Percentiles rank a stretch among this genome's conserved stretches.
phyloP scores from a whole-genome alignment of 2,113 vertebrate genomes.

The Mormoops blainvillei region DNA sequence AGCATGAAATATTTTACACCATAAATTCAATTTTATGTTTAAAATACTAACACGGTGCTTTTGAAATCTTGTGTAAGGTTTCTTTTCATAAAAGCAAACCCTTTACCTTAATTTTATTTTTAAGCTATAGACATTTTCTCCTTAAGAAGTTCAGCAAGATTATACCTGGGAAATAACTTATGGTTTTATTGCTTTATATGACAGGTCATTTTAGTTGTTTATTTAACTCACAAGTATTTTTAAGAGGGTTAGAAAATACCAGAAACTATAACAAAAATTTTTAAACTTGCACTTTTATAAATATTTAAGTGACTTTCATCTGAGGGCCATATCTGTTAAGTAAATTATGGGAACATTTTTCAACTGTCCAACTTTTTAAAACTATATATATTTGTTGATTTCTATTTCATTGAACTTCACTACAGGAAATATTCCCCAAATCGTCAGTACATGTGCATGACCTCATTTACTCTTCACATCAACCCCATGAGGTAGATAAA shows the following conservation, averaged over 20 bases:
- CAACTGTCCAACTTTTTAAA: conserved; percentile 7
- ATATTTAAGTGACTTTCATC: not conserved
- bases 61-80: not conserved
- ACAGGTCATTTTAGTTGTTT: not conserved
- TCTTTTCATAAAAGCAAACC: not conserved
- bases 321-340: not conserved
- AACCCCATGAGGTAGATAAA: not conserved
- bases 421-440: conserved; percentile 5
- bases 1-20: not conserved
- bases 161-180: conserved; percentile 14
- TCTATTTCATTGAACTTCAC: conserved; percentile 2
- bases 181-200: not conserved
- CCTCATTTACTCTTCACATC: not conserved
- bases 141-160: not conserved
- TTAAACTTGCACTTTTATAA: not conserved
- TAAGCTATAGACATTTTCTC: not conserved
- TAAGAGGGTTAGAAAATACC: conserved; percentile 17
- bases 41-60: conserved; percentile 13
- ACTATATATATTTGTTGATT: not conserved
- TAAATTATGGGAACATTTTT: conserved; percentile 23
- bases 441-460: not conserved
- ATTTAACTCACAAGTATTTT: conserved; percentile 35
- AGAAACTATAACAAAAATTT: conserved; percentile 17
- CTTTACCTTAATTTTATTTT: conserved; percentile 18
- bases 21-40: not conserved